Base-by-base conservation (phyloP, 2,797 vertebrate species). In the Diplodus puntazzo region DNA sequence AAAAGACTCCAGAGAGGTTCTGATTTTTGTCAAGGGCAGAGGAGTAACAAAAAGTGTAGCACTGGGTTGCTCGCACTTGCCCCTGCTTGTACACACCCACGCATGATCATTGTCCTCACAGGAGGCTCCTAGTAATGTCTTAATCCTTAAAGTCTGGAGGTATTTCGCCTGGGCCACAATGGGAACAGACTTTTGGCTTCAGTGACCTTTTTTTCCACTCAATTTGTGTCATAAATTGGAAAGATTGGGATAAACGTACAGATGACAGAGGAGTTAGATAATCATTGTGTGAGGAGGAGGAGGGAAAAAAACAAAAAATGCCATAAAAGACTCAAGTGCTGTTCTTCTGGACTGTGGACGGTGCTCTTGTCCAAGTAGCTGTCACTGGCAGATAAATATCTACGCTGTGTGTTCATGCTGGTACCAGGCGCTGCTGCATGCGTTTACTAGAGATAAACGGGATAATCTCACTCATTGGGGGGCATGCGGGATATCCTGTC, bases 1-100 rank as follows among this genome's bases (percentile, higher is more conserved):
- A 46, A 20, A 8, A 42, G 48, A 48, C 67, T 72, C 13, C 21
- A 5, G 58, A 70, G 7, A 77, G 53, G 16, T 52, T 61, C 69
- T 66, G 54, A 74, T 20, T 78, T 39, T 9, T 75, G 63, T 76
- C 64, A 67, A 58, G 69, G 80, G 57, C 46, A 50, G 4, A 67
- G 1, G 10, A 79, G 75, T 68, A 86, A 87, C 70, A 65, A 69
- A 84, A 30, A 85, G 17, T 30, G 57, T 77, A 77, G 71, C 42
- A 34, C 79, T 82, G 65, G 69, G 52, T 30, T 42, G 69, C 59
- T 85, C 12, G 23, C 80, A 90, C 93, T 89, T 93, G 92, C 80
- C 90, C 79, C 65, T 91, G 78, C 93, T 75, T 89, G 92, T 63
- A 81, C 69, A 85, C 87, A 54, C 87, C 89, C 88, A 89, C 82